Conservation (phyloP, 2,888 invertebrate species). For the Leptopilina syphax region DNA sequence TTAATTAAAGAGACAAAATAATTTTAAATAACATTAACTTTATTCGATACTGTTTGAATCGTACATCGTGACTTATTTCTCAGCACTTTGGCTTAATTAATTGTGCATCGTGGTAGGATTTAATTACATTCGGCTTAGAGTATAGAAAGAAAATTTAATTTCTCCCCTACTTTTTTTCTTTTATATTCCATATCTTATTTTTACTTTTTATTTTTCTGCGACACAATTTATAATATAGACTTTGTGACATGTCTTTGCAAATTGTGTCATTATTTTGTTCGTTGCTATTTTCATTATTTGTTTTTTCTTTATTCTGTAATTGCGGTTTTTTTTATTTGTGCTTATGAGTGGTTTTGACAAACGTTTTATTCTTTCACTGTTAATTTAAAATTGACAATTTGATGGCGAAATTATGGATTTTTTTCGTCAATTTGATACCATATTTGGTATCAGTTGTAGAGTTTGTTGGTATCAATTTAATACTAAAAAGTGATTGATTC, state of each 20-base stretch:
- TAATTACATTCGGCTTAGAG: constrained; percentile 55
- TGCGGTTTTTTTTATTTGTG: constrained; percentile 4
- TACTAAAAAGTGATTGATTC: too few relatives aligned
- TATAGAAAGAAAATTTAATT: constrained; percentile 46
- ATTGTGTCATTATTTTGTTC: constrained; percentile 11
- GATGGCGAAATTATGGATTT: too few relatives aligned
- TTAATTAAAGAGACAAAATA: constrained; percentile 17
- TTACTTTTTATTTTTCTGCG: background rate
- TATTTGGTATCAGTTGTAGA: too few relatives aligned
- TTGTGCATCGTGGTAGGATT: constrained; percentile 66
- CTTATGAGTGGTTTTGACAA: constrained; percentile 16
- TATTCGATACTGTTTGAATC: constrained; percentile 69
- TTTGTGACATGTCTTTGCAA: background rate
- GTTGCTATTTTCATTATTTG: constrained; percentile 12
- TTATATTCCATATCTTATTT: background rate
- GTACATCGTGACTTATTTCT: constrained; percentile 62
- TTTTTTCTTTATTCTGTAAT: background rate
- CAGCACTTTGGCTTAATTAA: constrained; percentile 59
- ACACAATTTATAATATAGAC: background rate
- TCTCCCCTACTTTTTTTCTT: constrained; percentile 15
- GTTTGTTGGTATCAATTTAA: too few relatives aligned
- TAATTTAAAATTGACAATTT: too few relatives aligned
- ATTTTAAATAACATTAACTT: constrained; percentile 74
- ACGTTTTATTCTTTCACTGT: constrained; percentile 5
- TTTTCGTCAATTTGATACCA: too few relatives aligned